phyloP scores from a whole-genome alignment of 2,888 invertebrate genomes.

The Shargacucullia verbasci region DNA sequence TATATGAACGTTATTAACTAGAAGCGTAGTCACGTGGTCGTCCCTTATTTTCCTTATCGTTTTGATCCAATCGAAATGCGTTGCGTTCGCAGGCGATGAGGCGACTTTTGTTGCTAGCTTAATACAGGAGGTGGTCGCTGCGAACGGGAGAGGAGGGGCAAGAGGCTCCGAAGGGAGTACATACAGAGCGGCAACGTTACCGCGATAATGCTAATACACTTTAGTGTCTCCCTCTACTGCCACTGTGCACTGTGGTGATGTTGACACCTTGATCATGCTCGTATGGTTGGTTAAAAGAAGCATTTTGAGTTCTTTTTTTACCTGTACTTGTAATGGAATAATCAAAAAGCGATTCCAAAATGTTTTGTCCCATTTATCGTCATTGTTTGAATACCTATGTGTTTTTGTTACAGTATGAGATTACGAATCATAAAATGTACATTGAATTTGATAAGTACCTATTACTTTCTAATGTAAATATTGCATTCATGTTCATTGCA shows the following conservation, averaged over 20 bases:
- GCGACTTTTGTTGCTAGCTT: constrained; percentile 71
- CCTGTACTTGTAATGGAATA: neutral
- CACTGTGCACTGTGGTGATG: constrained; percentile 42
- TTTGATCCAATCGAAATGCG: constrained; percentile 74
- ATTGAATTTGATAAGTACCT: constrained; percentile 3
- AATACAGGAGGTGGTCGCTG: constrained; percentile 73
- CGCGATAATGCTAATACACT: constrained; percentile 76
- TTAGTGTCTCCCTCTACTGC: constrained; percentile 66
- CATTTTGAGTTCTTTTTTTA: constrained; percentile 18
- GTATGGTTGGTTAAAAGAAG: constrained; percentile 3
- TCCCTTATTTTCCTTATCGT: constrained; percentile 74
- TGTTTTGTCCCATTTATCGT: constrained; percentile 22
- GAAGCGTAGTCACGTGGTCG: constrained; percentile 69
- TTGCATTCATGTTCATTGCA: constrained; percentile 9
- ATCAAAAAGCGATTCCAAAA: constrained; percentile 17
- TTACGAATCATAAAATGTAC: constrained; percentile 32
- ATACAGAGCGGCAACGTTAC: constrained; percentile 78
- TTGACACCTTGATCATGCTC: constrained; percentile 45
- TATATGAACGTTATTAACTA: constrained; percentile 59
- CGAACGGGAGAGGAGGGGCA: constrained; percentile 77
- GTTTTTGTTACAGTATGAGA: constrained; percentile 21
- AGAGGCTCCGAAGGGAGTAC: constrained; percentile 81
- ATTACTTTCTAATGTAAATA: constrained; percentile 49
- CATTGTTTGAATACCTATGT: constrained; percentile 27
- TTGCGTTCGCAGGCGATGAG: constrained; percentile 65